Evolutionary conservation across 2,113 vertebrate species (phyloP), one percentile per base, ranked within the genome.

Genomic region (Seriola quinqueradiata): DNA sequence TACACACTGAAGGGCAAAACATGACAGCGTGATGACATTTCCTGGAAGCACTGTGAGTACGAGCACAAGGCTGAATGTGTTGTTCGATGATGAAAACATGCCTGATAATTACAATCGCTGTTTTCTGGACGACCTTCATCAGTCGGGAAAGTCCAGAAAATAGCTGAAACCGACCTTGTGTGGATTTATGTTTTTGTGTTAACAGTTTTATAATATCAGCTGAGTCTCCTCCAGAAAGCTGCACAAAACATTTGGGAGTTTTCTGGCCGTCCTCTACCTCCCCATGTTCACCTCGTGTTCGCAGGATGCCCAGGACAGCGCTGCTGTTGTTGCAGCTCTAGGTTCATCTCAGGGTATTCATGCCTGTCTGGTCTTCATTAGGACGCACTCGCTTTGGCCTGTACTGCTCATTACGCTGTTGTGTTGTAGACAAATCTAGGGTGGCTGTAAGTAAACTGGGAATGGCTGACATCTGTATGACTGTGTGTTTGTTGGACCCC

Each of bases 401-500:
- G n/a, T 25, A 19, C 28, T 66, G 74, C 74, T 87, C 28, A 87
- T 83, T 82, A 71, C 68, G 64, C 72, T 82, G 73, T 66, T 81
- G 75, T 65, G 40, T 23, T 79, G 38, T 46, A 8, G 66, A 73
- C 46, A 80, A 71, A 87, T 75, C 54, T 23, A 34, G 17, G 46
- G 60, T 28, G 75, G 60, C 60, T 84, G 79, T 77, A 55, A 69
- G 69, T 79, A 77, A 81, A 87, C 52, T 77, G 63, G 57, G 76
- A 84, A 66, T 82, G 64, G 77, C 66, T 86, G 79, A 89, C 84
- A 91, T 86, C 65, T 85, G 85, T 67, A 55, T 76, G 82, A 85
- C 67, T 75, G 36, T 83, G 80, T 89, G 58, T 81, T n/a, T 75
- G 40, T 83, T 91, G 83, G 85, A 83, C 8, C 6, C 16, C 12